Conservation (phyloP, 2,888 invertebrate genomes). For the Oscheius sp. region DNA sequence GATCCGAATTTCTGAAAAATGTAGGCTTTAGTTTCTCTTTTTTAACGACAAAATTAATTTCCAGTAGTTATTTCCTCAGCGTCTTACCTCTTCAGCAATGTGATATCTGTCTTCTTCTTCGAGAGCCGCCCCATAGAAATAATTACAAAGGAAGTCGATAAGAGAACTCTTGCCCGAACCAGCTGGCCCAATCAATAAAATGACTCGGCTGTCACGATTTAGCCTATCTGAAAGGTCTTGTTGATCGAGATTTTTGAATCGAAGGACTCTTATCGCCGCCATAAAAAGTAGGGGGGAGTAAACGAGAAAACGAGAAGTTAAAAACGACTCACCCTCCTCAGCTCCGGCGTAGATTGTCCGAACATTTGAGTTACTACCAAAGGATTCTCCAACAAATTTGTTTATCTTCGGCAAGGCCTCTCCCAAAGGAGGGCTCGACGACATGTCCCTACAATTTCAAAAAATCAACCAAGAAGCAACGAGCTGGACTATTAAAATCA, state of each 20-base stretch:
- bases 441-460: constrained; percentile 21
- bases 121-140: constrained; percentile 53
- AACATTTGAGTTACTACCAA: constrained; percentile 49
- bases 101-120: constrained; percentile 42
- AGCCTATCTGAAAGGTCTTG: constrained; percentile 42
- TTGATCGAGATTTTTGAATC: constrained; percentile 4
- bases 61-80: neutral
- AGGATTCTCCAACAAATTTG: constrained; percentile 57
- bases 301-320: neutral
- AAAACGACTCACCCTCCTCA: constrained; percentile 39
- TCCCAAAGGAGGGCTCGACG: constrained; percentile 12
- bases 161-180: constrained; percentile 51
- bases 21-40: neutral
- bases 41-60: neutral
- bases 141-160: constrained; percentile 60
- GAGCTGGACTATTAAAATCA: too few relatives aligned
- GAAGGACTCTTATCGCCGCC: too few relatives aligned
- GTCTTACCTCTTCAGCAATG: constrained; percentile 55
- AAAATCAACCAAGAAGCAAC: neutral
- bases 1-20: constrained; percentile 51
- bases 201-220: constrained; percentile 47
- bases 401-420: constrained; percentile 22
- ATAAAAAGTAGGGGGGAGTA: too few relatives aligned
- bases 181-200: constrained; percentile 51
- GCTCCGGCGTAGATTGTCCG: constrained; percentile 55